phyloP scores from a whole-genome alignment of 2,113 vertebrate genomes.

The Mellivora capensis region DNA sequence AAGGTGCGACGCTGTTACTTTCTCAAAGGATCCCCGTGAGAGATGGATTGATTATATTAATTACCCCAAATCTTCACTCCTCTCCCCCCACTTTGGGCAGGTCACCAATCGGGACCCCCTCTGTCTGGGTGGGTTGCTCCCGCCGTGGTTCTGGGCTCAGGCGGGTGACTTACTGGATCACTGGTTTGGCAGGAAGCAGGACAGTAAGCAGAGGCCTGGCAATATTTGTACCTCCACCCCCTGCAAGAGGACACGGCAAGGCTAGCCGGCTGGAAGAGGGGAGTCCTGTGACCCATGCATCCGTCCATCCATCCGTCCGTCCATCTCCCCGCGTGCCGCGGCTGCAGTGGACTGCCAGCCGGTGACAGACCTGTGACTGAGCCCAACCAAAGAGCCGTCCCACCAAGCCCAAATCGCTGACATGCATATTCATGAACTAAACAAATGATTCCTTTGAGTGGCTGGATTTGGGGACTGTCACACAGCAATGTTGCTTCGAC shows the following conservation, averaged over 20 bases:
- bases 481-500: neutral
- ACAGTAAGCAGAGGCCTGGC: neutral
- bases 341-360: neutral
- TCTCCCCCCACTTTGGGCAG: neutral
- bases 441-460: neutral
- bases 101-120: neutral
- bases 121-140: too few species aligned
- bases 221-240: neutral
- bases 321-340: accelerated
- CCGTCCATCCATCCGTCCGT: too few species aligned
- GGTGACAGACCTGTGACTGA: neutral
- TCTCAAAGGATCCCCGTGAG: neutral
- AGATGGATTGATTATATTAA: neutral
- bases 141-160: neutral
- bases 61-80: neutral
- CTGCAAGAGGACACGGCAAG: too few species aligned
- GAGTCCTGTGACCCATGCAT: too few species aligned
- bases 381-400: neutral
- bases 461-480: too few species aligned
- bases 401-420: neutral
- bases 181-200: accelerated
- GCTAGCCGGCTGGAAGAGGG: neutral
- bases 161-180: neutral
- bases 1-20: neutral
- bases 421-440: accelerated